Conservation (phyloP, 2,113 vertebrate species). For the Pelmatolapia mariae region DNA sequence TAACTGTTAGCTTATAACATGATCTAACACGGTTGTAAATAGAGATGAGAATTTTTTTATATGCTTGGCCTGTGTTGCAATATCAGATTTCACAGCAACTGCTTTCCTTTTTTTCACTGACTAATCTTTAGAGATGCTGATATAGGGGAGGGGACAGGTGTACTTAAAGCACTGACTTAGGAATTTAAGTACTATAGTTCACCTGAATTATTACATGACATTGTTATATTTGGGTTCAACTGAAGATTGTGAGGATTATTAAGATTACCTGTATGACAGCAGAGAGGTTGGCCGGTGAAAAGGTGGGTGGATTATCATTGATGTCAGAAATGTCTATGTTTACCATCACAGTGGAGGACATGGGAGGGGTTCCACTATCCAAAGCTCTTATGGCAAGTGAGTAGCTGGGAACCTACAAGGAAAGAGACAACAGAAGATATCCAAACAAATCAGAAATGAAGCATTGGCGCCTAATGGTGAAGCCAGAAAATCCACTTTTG, state of each 20-base stretch:
- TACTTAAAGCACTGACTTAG: not conserved
- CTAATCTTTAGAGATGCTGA: not conserved
- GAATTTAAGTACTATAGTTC: not conserved
- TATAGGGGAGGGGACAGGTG: not conserved
- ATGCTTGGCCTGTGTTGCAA: not conserved
- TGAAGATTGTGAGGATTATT: not conserved
- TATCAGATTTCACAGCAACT: not conserved
- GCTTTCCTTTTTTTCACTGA: not conserved
- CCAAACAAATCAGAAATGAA: not conserved
- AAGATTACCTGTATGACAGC: conserved; percentile 89
- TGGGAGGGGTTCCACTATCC: conserved; percentile 82
- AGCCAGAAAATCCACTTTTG: not conserved
- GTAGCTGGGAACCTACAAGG: conserved; percentile 83
- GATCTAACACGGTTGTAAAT: not conserved
- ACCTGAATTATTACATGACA: not conserved
- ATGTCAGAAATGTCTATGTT: conserved; percentile 93
- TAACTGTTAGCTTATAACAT: not conserved
- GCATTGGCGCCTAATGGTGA: not conserved
- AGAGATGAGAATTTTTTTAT: not conserved
- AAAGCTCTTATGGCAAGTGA: conserved; percentile 83
- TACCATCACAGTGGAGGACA: conserved; percentile 87
- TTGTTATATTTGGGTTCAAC: not conserved
- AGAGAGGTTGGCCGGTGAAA: conserved; percentile 87
- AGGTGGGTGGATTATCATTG: conserved; percentile 91
- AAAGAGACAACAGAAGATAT: not conserved